These are phyloP conservation scores for Silurus glanis DNA, from an alignment of 2,113 vertebrate species.

Conservation along the genomic window DNA sequence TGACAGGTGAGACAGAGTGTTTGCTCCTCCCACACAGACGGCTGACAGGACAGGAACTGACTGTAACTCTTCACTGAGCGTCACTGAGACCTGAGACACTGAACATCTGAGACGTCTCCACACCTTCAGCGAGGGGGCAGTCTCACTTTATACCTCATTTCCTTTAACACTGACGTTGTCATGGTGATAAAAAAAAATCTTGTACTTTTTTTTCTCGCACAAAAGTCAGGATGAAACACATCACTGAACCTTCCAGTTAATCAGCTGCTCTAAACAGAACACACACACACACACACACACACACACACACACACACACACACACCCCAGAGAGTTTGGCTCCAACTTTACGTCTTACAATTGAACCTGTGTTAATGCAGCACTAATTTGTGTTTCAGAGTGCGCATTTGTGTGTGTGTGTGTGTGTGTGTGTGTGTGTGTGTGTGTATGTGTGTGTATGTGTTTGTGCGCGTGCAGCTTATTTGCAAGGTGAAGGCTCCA, in stretches of 20 bases:
- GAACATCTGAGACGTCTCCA: neutral
- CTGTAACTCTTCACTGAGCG: too few relatives aligned
- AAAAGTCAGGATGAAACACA: neutral
- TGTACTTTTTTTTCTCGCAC: neutral
- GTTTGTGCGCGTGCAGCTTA: neutral
- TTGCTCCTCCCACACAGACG: too few relatives aligned
- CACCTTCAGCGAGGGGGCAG: too few relatives aligned
- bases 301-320: conserved; percentile 29
- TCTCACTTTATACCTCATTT: neutral
- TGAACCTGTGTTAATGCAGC: neutral
- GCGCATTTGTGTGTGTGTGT: neutral
- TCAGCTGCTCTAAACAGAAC: neutral
- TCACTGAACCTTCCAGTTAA: neutral
- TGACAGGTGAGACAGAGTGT: neutral
- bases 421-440: neutral
- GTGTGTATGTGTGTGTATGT: conserved; percentile 8
- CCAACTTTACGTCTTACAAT: neutral
- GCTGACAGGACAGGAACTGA: too few relatives aligned
- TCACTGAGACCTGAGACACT: too few relatives aligned
- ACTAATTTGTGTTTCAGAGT: conserved; percentile 6
- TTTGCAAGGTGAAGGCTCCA: conserved; percentile 24
- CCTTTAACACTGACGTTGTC: neutral
- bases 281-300: conserved; percentile 24
- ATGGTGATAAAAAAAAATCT: neutral
- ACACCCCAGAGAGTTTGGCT: neutral